These are phyloP conservation scores for Trinectes maculatus DNA, from an alignment of 2,113 vertebrate genomes.

Conservation along the genomic window DNA sequence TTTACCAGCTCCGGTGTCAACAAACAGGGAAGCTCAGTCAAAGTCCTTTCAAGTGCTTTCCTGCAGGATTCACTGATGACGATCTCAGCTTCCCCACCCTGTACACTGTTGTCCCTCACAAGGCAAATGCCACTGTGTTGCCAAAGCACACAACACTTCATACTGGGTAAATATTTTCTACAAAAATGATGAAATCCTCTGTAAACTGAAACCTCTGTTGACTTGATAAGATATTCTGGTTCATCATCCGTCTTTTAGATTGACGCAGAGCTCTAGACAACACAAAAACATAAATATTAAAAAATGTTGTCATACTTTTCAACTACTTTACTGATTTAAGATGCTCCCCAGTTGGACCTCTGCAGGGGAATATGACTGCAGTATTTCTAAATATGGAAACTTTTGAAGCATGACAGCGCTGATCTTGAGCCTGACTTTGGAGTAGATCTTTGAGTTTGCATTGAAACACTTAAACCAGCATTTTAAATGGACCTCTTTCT, in stretches of 20 bases:
- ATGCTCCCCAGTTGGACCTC: background rate
- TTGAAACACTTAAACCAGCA: background rate
- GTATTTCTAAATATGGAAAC: constrained; percentile 33
- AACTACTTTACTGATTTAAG: constrained; percentile 1
- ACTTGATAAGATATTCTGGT: constrained; percentile 27
- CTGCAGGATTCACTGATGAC: constrained; percentile 56
- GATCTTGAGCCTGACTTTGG: background rate
- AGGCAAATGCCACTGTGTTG: constrained; percentile 47
- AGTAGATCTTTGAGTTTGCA: background rate
- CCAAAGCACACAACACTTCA: constrained; percentile 40
- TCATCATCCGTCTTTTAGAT: background rate
- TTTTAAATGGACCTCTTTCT: background rate
- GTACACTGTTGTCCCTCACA: constrained; percentile 39
- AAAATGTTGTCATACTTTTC: constrained; percentile 31
- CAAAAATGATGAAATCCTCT: constrained; percentile 58
- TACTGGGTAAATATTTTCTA: constrained; percentile 48
- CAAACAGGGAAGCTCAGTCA: constrained; percentile 56
- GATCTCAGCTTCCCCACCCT: constrained; percentile 43
- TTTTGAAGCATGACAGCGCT: background rate
- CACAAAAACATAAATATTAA: constrained; percentile 17
- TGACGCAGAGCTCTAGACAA: background rate
- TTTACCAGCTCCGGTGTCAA: constrained; percentile 69
- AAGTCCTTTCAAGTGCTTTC: constrained; percentile 44
- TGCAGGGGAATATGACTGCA: background rate
- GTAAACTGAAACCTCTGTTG: constrained; percentile 40